These are phyloP conservation scores for Xyliphius kryptos DNA, from an alignment of 2,113 vertebrate genomes.

Conservation along the genomic window DNA sequence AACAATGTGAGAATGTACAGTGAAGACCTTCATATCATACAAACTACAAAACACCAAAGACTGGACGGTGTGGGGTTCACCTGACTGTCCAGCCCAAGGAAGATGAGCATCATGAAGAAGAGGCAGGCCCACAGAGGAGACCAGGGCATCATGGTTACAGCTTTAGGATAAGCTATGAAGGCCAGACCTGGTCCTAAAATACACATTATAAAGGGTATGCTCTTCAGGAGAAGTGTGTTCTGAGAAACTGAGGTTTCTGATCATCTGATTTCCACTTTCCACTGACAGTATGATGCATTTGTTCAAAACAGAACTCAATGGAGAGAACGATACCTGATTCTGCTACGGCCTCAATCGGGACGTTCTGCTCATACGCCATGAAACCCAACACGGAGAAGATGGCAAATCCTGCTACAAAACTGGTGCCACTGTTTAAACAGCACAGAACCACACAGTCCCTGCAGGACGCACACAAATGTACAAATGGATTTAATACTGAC, in stretches of 20 bases:
- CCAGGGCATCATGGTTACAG: constrained; percentile 97
- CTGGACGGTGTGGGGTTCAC: constrained; percentile 55
- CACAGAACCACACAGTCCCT: constrained; percentile 97
- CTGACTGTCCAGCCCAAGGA: constrained; percentile 96
- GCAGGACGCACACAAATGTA: constrained; percentile 36
- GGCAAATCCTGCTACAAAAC: constrained; percentile 92
- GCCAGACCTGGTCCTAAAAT: constrained; percentile 87
- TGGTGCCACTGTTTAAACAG: constrained; percentile 96
- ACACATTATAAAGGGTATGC: too few species aligned
- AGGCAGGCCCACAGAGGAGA: constrained; percentile 92
- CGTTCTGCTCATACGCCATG: constrained; percentile 94
- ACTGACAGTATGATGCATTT: too few species aligned
- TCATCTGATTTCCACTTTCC: too few species aligned
- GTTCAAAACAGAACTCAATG: neutral
- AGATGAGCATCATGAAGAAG: constrained; percentile 99
- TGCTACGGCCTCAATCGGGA: constrained; percentile 93
- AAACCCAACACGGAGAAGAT: constrained; percentile 96
- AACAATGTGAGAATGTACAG: too few species aligned
- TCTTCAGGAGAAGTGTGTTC: too few species aligned
- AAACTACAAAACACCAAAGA: too few species aligned
- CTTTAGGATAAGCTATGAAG: constrained; percentile 97
- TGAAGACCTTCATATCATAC: too few species aligned
- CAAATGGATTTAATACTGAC: too few species aligned
- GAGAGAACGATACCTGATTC: constrained; percentile 79
- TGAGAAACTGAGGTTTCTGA: too few species aligned